Base-by-base conservation (phyloP, 2,797 vertebrate genomes). In the Chelon auratus region DNA sequence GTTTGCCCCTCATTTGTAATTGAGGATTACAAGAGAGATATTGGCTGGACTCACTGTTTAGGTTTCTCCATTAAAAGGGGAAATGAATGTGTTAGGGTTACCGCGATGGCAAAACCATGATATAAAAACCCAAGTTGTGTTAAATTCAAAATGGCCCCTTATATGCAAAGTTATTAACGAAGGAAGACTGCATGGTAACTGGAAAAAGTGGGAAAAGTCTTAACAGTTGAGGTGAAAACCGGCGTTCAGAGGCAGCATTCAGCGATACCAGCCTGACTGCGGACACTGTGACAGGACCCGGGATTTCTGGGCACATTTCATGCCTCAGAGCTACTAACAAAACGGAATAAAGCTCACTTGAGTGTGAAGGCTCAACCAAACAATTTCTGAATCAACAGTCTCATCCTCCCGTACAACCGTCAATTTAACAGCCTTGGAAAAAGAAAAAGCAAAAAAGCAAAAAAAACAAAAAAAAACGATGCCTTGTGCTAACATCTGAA, bases 261-360 rank as follows among this genome's bases (percentile, higher is more conserved):
- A 33, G 30, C 2, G 30, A 33, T 33, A 33, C 30, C 30, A 8
- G 30, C 30, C 3, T 8, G 30, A 33, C 54, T 69, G 58, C 17
- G 62, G 64, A 74, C 11, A 54, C 48, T 39, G 9, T 47, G 47
- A 51, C 58, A 33, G 45, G 39, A 64, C 59, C 45, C 51, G 18
- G 40, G 40, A 59, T 70, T 73, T 43, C 54, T 69, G 72, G 43
- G 58, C 47, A 61, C 69, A 64, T 73, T 72, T 62, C 76, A 62
- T 59, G 43, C 72, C 54, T 62, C 36, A 33, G 54, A 68, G 68
- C 68, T 61, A 36, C 55, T 4, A 53, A 24, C 39, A 39, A 67
- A 81, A 72, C 45, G n/a, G 75, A 81, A 78, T 72, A 51, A 83
- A 77, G 68, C 66, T 72, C 80, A 73, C 75, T 78, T 75, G 75